Evolutionary conservation across 2,797 vertebrate genomes (phyloP).

Genomic region (Rhinatrema bivittatum): DNA sequence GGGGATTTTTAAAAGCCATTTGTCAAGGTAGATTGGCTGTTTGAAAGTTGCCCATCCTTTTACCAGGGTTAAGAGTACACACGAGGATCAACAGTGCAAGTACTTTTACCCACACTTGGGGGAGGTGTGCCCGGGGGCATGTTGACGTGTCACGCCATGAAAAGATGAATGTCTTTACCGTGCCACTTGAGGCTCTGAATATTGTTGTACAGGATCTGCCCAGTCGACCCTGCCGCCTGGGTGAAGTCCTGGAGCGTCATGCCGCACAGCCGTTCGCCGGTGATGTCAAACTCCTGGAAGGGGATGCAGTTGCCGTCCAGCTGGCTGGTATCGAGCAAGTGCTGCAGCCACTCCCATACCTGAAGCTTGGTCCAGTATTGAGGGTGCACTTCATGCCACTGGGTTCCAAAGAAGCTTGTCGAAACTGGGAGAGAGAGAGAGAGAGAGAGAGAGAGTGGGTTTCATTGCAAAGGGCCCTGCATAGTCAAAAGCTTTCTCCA

Average conservation of each 20-base stretch:
- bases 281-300: conserved; percentile 90
- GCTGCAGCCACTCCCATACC: conserved; percentile 98
- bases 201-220: conserved; percentile 83
- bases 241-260: conserved; percentile 88
- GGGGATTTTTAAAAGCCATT: too few species aligned
- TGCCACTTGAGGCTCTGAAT: conserved; percentile 86
- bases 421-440: conserved; percentile 44
- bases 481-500: too few species aligned
- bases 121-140: too few species aligned
- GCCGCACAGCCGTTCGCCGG: conserved; percentile 83
- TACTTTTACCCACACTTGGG: too few species aligned
- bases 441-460: too few species aligned
- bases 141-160: too few species aligned
- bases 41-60: too few species aligned
- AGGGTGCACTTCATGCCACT: conserved; percentile 83
- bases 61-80: too few species aligned
- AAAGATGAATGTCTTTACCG: too few species aligned
- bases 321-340: conserved; percentile 91
- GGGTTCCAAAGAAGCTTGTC: conserved; percentile 64
- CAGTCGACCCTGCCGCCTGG: conserved; percentile 75
- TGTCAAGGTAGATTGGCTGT: too few species aligned
- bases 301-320: conserved; percentile 85
- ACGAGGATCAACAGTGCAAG: too few species aligned
- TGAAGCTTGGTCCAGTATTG: conserved; percentile 95
- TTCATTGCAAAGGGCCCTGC: too few species aligned